These are phyloP conservation scores for Criorhina ranunculi DNA, from an alignment of 2,888 invertebrate genomes.

Conservation along the genomic window DNA sequence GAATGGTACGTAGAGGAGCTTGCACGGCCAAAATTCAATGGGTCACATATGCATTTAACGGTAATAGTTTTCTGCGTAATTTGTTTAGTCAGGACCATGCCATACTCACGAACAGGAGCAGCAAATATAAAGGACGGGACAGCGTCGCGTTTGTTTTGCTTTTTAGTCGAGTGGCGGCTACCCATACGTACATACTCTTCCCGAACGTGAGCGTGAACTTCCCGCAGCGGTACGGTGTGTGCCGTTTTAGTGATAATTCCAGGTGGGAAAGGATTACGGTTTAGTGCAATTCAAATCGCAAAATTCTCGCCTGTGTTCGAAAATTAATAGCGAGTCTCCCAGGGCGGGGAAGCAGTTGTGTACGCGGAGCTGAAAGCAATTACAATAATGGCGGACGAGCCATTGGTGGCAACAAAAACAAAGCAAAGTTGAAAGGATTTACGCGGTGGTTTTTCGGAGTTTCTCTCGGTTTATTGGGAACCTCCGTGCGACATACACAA, in stretches of 20 bases:
- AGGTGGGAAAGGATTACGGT: slow-evolving; percentile 43
- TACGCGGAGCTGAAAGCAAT: slow-evolving; percentile 68
- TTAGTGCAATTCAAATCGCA: slow-evolving; percentile 64
- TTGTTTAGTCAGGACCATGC: slow-evolving; percentile 79
- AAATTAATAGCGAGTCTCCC: slow-evolving; percentile 61
- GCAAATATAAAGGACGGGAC: slow-evolving; percentile 44
- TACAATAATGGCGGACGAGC: slow-evolving; percentile 68
- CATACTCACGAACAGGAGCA: slow-evolving; percentile 15
- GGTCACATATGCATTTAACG: slow-evolving; percentile 83
- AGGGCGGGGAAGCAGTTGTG: background rate
- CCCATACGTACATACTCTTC: slow-evolving; percentile 34
- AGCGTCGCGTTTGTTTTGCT: slow-evolving; percentile 35
- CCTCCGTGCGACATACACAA: slow-evolving; percentile 25
- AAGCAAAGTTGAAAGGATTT: slow-evolving; percentile 70
- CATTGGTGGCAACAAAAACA: slow-evolving; percentile 57
- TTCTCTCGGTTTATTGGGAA: slow-evolving; percentile 15
- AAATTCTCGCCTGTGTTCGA: slow-evolving; percentile 60
- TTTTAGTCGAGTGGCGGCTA: slow-evolving; percentile 22
- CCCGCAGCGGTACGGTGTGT: background rate
- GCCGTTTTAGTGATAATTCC: slow-evolving; percentile 28
- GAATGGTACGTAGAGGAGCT: slow-evolving; percentile 10
- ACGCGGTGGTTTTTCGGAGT: slow-evolving; percentile 63
- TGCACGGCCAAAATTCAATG: slow-evolving; percentile 72
- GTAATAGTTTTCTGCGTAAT: slow-evolving; percentile 84
- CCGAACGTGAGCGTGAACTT: slow-evolving; percentile 55